Conservation (phyloP, 2,888 invertebrate genomes). For the Napeogenes inachia region DNA sequence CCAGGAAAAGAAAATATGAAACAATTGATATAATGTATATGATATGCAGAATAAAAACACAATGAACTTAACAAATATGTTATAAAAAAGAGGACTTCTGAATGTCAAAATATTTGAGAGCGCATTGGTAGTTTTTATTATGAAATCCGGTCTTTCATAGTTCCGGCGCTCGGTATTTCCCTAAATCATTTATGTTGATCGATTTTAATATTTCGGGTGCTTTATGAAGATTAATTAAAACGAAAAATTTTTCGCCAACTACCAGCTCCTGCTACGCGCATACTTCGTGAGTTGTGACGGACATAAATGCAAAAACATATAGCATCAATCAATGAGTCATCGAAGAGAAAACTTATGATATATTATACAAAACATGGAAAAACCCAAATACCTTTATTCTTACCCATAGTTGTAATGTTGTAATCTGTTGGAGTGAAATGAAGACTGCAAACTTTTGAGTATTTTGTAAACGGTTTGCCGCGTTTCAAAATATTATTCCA, state of each 20-base stretch:
- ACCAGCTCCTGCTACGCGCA: too few relatives aligned
- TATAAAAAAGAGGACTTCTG: conserved; percentile 29
- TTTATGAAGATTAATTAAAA: too few relatives aligned
- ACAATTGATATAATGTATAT: too few relatives aligned
- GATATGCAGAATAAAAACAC: too few relatives aligned
- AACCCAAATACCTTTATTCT: conserved; percentile 72
- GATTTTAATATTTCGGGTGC: too few relatives aligned
- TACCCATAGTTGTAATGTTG: conserved; percentile 75
- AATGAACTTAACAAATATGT: too few relatives aligned
- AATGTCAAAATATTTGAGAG: conserved; percentile 32
- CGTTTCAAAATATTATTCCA: conserved; percentile 69
- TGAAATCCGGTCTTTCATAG: conserved; percentile 30
- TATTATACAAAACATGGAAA: conserved; percentile 50
- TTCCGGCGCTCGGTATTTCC: conserved; percentile 26
- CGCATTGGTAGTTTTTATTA: conserved; percentile 28
- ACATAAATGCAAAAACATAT: conserved; percentile 19
- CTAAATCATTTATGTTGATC: too few relatives aligned
- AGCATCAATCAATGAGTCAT: conserved; percentile 44
- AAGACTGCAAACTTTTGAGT: conserved; percentile 73
- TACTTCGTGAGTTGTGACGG: background rate
- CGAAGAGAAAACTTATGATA: conserved; percentile 40
- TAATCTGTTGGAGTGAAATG: conserved; percentile 70
- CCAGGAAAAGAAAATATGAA: too few relatives aligned
- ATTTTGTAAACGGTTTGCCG: conserved; percentile 72
- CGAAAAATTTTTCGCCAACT: too few relatives aligned